These are phyloP conservation scores for Tachystola acroxantha DNA, from an alignment of 2,888 invertebrate species.

Conservation along the genomic window DNA sequence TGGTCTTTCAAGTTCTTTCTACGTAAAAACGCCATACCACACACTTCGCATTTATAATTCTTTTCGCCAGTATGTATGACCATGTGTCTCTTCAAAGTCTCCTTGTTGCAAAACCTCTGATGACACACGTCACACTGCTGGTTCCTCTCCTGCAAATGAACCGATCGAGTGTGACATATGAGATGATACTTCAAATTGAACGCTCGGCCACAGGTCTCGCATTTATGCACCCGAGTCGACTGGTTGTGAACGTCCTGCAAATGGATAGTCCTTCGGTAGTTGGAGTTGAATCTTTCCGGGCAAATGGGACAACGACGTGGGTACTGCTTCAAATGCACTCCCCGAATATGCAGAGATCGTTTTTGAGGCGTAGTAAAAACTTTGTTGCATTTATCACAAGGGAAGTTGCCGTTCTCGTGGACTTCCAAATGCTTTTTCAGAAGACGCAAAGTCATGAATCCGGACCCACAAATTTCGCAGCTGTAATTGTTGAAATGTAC, in stretches of 20 bases:
- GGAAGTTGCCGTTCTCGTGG: constrained; percentile 62
- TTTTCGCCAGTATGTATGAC: constrained; percentile 76
- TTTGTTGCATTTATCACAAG: constrained; percentile 62
- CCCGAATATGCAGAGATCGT: constrained; percentile 53
- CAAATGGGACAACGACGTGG: constrained; percentile 64
- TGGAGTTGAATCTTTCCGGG: constrained; percentile 66
- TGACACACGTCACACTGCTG: constrained; percentile 74
- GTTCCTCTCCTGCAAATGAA: constrained; percentile 67
- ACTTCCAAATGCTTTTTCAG: constrained; percentile 67
- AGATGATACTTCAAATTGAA: constrained; percentile 66
- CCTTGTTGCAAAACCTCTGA: constrained; percentile 74
- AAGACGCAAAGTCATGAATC: constrained; percentile 62
- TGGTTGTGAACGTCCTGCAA: constrained; percentile 68
- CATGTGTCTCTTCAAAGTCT: constrained; percentile 76
- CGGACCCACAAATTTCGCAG: constrained; percentile 67
- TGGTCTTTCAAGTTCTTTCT: constrained; percentile 68
- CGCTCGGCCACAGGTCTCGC: constrained; percentile 61
- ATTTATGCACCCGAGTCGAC: constrained; percentile 63
- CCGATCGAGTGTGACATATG: constrained; percentile 62
- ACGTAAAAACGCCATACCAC: constrained; percentile 68
- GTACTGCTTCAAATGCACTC: constrained; percentile 62
- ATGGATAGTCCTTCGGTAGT: constrained; percentile 66
- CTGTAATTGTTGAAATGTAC: constrained; percentile 70
- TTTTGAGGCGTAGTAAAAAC: constrained; percentile 62
- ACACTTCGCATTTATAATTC: constrained; percentile 74